Evolutionary conservation across 1,140 invertebrate genomes (phyloP), one percentile per base, ranked within the genome.

Genomic region (Dreissena polymorpha): DNA sequence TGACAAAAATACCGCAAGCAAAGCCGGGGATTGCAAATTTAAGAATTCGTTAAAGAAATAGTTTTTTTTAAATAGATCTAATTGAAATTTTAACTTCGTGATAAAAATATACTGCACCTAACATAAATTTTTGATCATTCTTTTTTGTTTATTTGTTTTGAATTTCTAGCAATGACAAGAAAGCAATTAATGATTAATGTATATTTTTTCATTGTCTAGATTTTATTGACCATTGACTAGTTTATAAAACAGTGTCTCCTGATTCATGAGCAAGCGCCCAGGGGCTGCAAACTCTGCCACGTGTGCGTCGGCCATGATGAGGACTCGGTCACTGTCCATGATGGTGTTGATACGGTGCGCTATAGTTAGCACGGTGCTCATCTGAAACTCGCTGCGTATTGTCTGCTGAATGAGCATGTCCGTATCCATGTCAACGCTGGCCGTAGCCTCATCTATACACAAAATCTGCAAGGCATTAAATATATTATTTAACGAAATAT

Each of bases 341-440:
- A 98, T 94, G 16, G 96, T 96, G 39, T 95, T 94, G 68, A 91
- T 89, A 12, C 91, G 65, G 93, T 98, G 97, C 78, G 96, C 96
- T 78, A 97, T 96, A n/a, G 96, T 96, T 55, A 97, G 94, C 57
- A 97, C 94, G n/a, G 96, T 97, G 67, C 89, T 94, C 69, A 95
- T 92, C 39, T 94, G 93, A 85, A 96, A 96, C 13, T 95, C 94
- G 60, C 93, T 91, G 14, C 94, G 93, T 8, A 96, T 95, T 12
- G 95, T 95, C 68, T 94, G 91, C 70, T 97, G 94, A 18, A 97
- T 93, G 0, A 95, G 93, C 25, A 94, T 92, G 88, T 97, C 97
- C 0, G 97, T 98, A 85, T 97, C 96, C 76, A 95, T 94, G 93
- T 99, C 98, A 63, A 99, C 94, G 92, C 97, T 98, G 0, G 95